Percentiles rank a stretch among this genome's conserved stretches.
These are phyloP conservation scores for Acanthococcus lagerstroemiae DNA, from an alignment of 2,888 invertebrate species.

Conservation along the genomic window DNA sequence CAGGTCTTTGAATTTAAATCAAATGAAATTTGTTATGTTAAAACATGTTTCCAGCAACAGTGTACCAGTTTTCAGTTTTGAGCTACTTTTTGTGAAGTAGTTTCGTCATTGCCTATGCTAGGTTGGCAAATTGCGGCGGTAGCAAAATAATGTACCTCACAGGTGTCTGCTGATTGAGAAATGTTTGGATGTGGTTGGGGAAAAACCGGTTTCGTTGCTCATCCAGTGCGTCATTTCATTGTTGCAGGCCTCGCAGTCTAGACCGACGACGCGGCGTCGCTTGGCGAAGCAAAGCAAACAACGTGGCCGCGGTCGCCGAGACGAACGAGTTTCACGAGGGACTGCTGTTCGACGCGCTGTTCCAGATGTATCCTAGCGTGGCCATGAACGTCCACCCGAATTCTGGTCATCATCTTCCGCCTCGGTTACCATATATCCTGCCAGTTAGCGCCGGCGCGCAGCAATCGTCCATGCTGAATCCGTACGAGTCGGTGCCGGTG, in stretches of 20 bases:
- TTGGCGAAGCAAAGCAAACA: conserved; percentile 46
- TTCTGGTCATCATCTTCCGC: conserved; percentile 44
- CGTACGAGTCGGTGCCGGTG: conserved; percentile 29
- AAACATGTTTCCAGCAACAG: no score
- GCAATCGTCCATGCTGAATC: conserved; percentile 4
- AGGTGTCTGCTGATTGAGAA: no score
- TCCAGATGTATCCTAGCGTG: conserved; percentile 61
- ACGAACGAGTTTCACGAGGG: conserved; percentile 57
- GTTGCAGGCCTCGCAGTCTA: conserved; percentile 44
- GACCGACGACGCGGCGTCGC: conserved; percentile 43
- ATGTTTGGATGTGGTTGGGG: background rate
- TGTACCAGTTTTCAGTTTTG: no score
- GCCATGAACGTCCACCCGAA: conserved; percentile 44
- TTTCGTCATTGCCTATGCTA: no score
- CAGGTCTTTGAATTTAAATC: no score
- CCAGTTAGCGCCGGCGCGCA: conserved; percentile 36
- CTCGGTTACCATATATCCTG: conserved; percentile 41
- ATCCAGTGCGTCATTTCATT: no score
- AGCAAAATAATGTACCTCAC: no score
- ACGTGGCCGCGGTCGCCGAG: conserved; percentile 45
- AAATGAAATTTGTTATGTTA: no score
- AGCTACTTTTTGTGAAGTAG: no score
- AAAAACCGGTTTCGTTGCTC: background rate
- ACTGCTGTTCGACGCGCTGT: conserved; percentile 61
- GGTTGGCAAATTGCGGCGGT: no score